Evolutionary conservation across 1,140 invertebrate species (phyloP), one percentile per base, ranked within the genome.

Genomic region (Nymphalis io): DNA sequence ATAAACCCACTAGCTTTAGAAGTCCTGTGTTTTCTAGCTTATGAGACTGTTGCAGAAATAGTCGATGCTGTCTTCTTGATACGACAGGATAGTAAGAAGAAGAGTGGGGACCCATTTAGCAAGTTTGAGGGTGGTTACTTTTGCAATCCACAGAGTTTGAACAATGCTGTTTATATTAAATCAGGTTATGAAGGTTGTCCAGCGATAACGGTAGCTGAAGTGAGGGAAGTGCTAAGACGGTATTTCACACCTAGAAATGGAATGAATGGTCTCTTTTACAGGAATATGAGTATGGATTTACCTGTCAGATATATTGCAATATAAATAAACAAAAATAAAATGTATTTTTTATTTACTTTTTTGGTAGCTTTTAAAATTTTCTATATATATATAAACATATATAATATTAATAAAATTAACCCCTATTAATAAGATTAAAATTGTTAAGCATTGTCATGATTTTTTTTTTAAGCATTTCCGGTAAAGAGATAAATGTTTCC

Each of bases 1-100:
- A 84, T 93, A 60, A 86, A 81, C 12, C 40, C 75, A 5, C 78
- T 81, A 55, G 94, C 94, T 2, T 74, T 95, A 64, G 95, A 95
- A 84, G 93, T 95, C 3, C 78, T 96, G 42, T 92, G 93, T 70
- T 95, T 95, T 80, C 87, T 95, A 70, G 95, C 95, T 4, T 95
- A 95, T 89, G 95, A 96, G 82, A 95, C 94, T 18, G 93, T 96
- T 3, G 95, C 95, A 21, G 94, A 95, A 81, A 93, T 96, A 66
- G 93, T 95, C 40, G 95, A 95, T 87, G 93, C 94, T 68, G 94
- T 94, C 13, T 92, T 95, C 62, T 74, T 95, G 57, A 93, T 95
- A 2, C 91, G 94, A 70, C 93, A 94, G 76, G 95, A 95, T 79
- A 85, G 83, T 65, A 92, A 92, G 68, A 92, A 93, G 42, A 91